Evolutionary conservation across 2,113 vertebrate genomes (phyloP).

Genomic region (Redunca redunca): DNA sequence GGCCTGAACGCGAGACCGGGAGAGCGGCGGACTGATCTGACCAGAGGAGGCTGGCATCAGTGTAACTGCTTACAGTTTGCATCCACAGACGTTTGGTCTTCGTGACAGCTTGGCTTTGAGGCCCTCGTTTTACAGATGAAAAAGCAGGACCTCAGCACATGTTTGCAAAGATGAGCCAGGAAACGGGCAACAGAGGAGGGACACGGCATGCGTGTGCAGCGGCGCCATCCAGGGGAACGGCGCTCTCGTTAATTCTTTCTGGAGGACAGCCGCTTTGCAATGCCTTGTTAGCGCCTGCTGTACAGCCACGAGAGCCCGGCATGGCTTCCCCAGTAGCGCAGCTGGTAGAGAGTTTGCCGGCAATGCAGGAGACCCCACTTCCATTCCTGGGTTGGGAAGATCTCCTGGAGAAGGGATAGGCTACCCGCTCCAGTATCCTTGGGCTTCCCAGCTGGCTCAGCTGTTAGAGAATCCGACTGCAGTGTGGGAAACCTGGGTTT

Average conservation of each 20-base stretch:
- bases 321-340: background rate
- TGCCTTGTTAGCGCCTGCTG: background rate
- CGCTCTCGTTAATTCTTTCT: background rate
- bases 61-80: background rate
- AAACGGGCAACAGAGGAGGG: background rate
- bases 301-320: background rate
- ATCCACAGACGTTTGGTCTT: background rate
- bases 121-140: background rate
- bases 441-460: background rate
- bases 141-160: background rate
- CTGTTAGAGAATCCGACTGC: background rate
- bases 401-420: background rate
- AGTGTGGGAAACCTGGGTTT: background rate
- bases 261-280: background rate
- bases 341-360: background rate
- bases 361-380: background rate
- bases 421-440: background rate
- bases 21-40: accelerated
- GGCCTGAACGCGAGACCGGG: background rate
- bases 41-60: background rate
- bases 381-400: background rate
- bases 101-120: background rate
- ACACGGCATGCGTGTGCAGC: too few species aligned
- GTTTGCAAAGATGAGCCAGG: background rate
- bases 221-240: background rate